Conservation (phyloP, 1,140 invertebrate genomes). For the Marisa cornuarietis region DNA sequence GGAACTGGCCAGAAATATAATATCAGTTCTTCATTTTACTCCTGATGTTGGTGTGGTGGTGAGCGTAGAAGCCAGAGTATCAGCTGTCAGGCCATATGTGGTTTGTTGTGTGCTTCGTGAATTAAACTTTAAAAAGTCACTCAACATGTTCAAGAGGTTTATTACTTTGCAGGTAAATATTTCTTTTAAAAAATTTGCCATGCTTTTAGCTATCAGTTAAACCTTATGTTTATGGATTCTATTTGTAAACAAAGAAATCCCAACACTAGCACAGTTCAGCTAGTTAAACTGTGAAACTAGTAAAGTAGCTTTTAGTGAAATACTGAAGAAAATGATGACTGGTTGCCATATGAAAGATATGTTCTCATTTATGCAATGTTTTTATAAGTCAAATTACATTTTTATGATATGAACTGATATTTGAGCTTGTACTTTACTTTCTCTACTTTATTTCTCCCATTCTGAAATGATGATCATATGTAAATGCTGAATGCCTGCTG, state of each 20-base stretch:
- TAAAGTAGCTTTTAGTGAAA: background rate
- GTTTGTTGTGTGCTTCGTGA: conserved; percentile 78
- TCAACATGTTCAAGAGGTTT: conserved; percentile 77
- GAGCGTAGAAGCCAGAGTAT: conserved; percentile 70
- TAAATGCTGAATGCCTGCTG: too few relatives aligned
- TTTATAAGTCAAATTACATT: too few relatives aligned
- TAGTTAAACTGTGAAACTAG: background rate
- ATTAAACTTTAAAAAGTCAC: conserved; percentile 72
- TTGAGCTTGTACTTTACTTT: too few relatives aligned
- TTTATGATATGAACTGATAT: too few relatives aligned
- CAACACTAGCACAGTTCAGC: background rate
- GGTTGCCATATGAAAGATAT: too few relatives aligned
- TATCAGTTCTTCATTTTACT: conserved; percentile 70
- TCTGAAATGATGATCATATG: too few relatives aligned
- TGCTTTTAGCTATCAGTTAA: background rate
- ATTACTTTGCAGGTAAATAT: conserved; percentile 76
- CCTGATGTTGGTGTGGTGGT: conserved; percentile 70
- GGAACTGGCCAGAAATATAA: conserved; percentile 49
- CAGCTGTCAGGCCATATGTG: conserved; percentile 75
- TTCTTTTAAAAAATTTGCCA: background rate
- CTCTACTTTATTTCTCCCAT: too few relatives aligned
- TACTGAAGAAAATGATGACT: background rate
- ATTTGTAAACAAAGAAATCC: background rate
- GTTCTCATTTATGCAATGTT: too few relatives aligned
- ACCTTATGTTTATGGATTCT: background rate